Base-by-base conservation (phyloP, 2,797 vertebrate species). In the Cynopterus sphinx region DNA sequence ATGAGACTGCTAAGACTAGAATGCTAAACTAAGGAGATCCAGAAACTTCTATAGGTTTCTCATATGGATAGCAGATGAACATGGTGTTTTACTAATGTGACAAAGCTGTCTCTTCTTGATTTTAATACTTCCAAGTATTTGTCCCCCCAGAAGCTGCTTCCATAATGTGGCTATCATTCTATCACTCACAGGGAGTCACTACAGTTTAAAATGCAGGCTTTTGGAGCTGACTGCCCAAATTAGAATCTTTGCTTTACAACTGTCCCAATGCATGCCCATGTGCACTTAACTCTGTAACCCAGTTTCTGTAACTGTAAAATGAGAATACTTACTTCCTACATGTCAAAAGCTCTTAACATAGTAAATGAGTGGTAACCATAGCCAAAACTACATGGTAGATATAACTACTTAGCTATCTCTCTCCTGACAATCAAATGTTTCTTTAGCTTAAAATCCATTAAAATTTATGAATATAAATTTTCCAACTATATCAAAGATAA, bases 401-500 rank as follows among this genome's bases (percentile, higher is more conserved):
- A 31, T 53, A 75, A 78, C 22, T 77, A 73, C 33, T 73, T 84
- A 89, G 43, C 49, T 75, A 77, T 11, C 93, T 1, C 63, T 86
- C 67, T 93, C n/a, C 73, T 81, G 24, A 95, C 77, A 92, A 78
- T 81, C 16, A 78, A 59, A 97, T 93, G 41, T 33, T 87, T 88
- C 43, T 67, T 92, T 16, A 71, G 16, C 12, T 51, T 96, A 41
- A 94, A 91, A 67, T 65, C 39, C 53, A 90, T 68, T 90, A 61
- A 88, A 87, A 94, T 75, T 70, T 87, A 83, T 84, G 26, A 89
- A 74, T 49, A 93, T 63, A 70, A 55, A 43, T 70, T 95, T 92
- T 85, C 51, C n/a, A 85, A n/a, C 33, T 82, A 85, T 90, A 95
- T 79, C 65, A 91, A 83, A 86, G 68, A 77, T 84, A 87, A 88